Evolutionary conservation across 1,140 invertebrate genomes (phyloP).

Genomic region (Ctenoplectra terminalis): DNA sequence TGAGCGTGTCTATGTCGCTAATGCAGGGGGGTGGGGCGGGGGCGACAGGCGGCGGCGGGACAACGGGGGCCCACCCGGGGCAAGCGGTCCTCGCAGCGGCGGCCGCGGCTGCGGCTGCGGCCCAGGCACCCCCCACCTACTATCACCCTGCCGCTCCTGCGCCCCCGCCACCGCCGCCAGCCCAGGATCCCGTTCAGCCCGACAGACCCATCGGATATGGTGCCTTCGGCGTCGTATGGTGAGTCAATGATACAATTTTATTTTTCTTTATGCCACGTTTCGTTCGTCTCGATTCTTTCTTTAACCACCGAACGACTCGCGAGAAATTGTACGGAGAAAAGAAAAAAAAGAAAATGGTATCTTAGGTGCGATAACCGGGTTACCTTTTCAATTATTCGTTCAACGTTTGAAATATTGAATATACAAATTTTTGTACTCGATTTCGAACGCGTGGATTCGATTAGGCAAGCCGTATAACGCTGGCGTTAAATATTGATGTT

Average conservation of each 20-base stretch:
- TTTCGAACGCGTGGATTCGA: too few relatives aligned
- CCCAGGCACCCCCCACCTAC: slow-evolving; percentile 77
- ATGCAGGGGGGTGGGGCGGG: slow-evolving; percentile 81
- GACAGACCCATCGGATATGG: slow-evolving; percentile 99
- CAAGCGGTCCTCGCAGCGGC: slow-evolving; percentile 79
- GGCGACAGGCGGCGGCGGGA: slow-evolving; percentile 68
- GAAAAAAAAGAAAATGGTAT: too few relatives aligned
- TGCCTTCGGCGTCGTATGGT: slow-evolving; percentile 99
- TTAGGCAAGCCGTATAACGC: too few relatives aligned
- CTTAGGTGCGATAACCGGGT: too few relatives aligned
- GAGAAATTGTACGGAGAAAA: too few relatives aligned
- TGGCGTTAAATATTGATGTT: too few relatives aligned
- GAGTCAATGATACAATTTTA: slow-evolving; percentile 82
- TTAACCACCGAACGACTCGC: background rate
- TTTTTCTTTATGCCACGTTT: background rate
- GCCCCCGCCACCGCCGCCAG: slow-evolving; percentile 85
- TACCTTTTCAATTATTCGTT: too few relatives aligned
- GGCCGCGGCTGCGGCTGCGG: slow-evolving; percentile 81
- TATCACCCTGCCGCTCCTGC: slow-evolving; percentile 82
- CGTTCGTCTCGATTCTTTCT: background rate
- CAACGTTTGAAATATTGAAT: too few relatives aligned
- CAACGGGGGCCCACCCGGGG: slow-evolving; percentile 81
- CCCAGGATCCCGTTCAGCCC: slow-evolving; percentile 93
- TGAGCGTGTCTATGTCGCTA: slow-evolving; percentile 89
- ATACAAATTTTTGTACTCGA: too few relatives aligned